A percentile compares a stretch with the other conserved stretches of the same genome.
phyloP scores from a whole-genome alignment of 2,797 vertebrate genomes.

The Esox lucius region DNA sequence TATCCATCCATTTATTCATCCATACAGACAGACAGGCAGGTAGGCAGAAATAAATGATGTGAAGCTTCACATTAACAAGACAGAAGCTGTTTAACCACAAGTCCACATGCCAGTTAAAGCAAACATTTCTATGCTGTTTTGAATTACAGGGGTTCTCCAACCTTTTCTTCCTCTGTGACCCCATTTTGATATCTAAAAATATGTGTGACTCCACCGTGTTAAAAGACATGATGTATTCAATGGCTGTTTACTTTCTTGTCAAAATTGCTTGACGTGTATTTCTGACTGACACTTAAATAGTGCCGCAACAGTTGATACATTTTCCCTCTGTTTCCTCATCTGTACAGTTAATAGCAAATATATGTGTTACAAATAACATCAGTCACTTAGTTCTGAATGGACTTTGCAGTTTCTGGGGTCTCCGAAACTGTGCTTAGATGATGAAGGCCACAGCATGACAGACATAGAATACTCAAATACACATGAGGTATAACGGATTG shows the following conservation, averaged over 20 bases:
- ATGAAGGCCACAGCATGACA: neutral
- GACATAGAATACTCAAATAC: slow-evolving; percentile 1
- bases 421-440: neutral
- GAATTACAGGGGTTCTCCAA: neutral
- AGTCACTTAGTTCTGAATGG: no score
- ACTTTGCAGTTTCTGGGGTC: neutral
- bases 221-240: no score
- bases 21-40: slow-evolving; percentile 3
- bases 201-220: no score
- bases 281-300: no score
- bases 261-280: no score
- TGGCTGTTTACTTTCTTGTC: no score
- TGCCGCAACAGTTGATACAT: no score
- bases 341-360: no score
- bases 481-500: neutral
- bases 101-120: slow-evolving; percentile 17
- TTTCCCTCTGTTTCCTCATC: no score
- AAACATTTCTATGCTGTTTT: slow-evolving; percentile 26
- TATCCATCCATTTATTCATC: neutral
- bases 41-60: slow-evolving; percentile 17
- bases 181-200: no score
- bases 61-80: slow-evolving; percentile 39
- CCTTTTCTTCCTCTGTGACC: no score
- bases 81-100: slow-evolving; percentile 24
- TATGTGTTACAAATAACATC: no score